Evolutionary conservation across 2,888 invertebrate species (phyloP).

Genomic region (Mesoligia furuncula): DNA sequence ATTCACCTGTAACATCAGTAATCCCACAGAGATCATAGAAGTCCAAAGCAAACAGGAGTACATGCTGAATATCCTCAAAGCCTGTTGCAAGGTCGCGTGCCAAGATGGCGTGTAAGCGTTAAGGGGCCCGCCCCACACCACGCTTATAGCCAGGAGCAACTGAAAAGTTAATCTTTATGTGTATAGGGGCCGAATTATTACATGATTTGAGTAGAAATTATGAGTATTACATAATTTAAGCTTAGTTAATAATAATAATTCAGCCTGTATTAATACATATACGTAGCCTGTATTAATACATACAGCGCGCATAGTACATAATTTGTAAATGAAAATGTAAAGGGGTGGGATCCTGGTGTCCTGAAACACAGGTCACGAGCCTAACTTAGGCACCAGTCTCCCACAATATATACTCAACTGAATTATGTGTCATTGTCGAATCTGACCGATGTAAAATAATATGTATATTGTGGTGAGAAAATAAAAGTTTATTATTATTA

Average conservation of each 20-base stretch:
- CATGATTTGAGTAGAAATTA: background rate
- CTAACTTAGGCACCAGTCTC: no score
- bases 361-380: no score
- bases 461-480: no score
- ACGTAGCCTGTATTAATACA: no score
- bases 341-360: no score
- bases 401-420: no score
- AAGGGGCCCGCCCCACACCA: slow-evolving; percentile 93
- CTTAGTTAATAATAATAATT: background rate
- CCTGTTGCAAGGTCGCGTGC: slow-evolving; percentile 93
- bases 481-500: no score
- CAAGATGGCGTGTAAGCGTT: slow-evolving; percentile 89
- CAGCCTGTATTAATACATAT: background rate
- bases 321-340: no score
- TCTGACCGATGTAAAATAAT: no score
- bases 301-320: no score
- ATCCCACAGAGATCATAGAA: slow-evolving; percentile 94
- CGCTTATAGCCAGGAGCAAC: slow-evolving; percentile 91
- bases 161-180: slow-evolving; percentile 47
- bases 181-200: background rate
- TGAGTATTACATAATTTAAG: background rate
- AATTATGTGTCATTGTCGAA: no score
- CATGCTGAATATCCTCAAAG: slow-evolving; percentile 94
- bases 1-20: slow-evolving; percentile 93
- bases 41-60: slow-evolving; percentile 97